Percentiles rank a stretch among this genome's conserved stretches.
phyloP scores from a whole-genome alignment of 2,797 vertebrate genomes.

The Karalla daura region DNA sequence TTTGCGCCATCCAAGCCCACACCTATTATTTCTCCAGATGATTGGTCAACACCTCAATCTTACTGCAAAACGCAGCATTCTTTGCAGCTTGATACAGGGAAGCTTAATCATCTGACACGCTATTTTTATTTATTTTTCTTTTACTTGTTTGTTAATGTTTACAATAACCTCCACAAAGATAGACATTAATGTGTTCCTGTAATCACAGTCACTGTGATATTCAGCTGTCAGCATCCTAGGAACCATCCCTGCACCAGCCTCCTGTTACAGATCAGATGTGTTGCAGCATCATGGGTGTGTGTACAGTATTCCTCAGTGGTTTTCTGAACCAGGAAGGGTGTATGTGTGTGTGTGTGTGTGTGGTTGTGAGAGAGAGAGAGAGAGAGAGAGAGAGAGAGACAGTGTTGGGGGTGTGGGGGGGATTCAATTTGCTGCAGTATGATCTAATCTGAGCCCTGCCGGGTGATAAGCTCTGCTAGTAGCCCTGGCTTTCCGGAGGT shows the following conservation, averaged over 20 bases:
- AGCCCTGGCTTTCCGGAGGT: slow-evolving; percentile 64
- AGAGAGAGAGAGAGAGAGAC: too few relatives aligned
- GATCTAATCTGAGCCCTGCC: slow-evolving; percentile 82
- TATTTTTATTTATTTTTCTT: slow-evolving; percentile 14
- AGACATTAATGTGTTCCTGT: slow-evolving; percentile 6
- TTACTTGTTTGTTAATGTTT: slow-evolving; percentile 9
- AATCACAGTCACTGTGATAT: slow-evolving; percentile 16
- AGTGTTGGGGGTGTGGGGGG: slow-evolving; percentile 54
- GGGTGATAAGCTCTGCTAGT: slow-evolving; percentile 76
- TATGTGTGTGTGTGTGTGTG: too few relatives aligned
- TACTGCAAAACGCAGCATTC: neutral
- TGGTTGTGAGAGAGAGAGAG: too few relatives aligned
- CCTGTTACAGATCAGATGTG: slow-evolving; percentile 65
- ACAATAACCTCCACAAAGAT: slow-evolving; percentile 3
- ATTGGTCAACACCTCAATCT: slow-evolving; percentile 54
- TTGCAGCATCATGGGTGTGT: slow-evolving; percentile 61
- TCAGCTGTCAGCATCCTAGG: slow-evolving; percentile 38
- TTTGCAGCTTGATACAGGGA: slow-evolving; percentile 23
- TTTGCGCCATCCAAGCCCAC: slow-evolving; percentile 22
- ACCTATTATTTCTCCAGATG: slow-evolving; percentile 47
- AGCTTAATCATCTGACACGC: neutral
- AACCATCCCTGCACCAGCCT: slow-evolving; percentile 34
- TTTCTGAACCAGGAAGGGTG: slow-evolving; percentile 39
- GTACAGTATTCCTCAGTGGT: slow-evolving; percentile 71
- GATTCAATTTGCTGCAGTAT: slow-evolving; percentile 82